phyloP scores from a whole-genome alignment of 2,888 invertebrate genomes.

The Caenorhabditis auriculariae region DNA sequence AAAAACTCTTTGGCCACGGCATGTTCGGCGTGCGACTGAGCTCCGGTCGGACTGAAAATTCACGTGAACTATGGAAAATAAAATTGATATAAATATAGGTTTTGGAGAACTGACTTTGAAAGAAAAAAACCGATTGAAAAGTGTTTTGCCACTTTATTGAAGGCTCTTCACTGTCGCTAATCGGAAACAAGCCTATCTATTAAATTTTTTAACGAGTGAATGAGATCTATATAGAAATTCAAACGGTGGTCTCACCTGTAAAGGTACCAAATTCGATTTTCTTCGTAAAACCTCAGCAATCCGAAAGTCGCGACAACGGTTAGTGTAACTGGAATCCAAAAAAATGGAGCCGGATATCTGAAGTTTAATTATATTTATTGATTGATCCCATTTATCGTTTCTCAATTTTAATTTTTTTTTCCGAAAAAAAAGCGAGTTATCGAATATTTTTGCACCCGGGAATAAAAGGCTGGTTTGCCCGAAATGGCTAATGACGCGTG shows the following conservation, averaged over 20 bases:
- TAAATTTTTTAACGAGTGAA: too few relatives aligned
- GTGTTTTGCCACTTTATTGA: not conserved
- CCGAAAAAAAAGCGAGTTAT: not conserved
- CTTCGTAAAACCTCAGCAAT: constrained; percentile 46
- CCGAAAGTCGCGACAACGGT: constrained; percentile 37
- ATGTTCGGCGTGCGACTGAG: constrained; percentile 50
- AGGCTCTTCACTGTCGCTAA: not conserved
- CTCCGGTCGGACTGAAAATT: constrained; percentile 41
- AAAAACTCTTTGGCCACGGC: constrained; percentile 53
- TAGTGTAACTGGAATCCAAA: constrained; percentile 43
- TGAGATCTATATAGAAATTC: too few relatives aligned
- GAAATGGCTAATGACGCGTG: not conserved
- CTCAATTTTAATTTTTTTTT: not conserved
- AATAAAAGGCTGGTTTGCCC: not conserved
- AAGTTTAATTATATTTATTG: too few relatives aligned
- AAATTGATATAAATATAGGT: not conserved
- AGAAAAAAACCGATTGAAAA: not conserved
- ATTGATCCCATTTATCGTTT: too few relatives aligned
- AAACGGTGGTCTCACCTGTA: constrained; percentile 32
- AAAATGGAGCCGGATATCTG: constrained; percentile 48
- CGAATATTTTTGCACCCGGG: not conserved
- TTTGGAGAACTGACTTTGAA: not conserved
- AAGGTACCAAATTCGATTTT: constrained; percentile 53
- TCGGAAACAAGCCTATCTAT: not conserved
- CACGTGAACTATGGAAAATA: constrained; percentile 8